These are phyloP conservation scores for Lagopus leucura DNA, from an alignment of 2,113 vertebrate species.

Conservation along the genomic window DNA sequence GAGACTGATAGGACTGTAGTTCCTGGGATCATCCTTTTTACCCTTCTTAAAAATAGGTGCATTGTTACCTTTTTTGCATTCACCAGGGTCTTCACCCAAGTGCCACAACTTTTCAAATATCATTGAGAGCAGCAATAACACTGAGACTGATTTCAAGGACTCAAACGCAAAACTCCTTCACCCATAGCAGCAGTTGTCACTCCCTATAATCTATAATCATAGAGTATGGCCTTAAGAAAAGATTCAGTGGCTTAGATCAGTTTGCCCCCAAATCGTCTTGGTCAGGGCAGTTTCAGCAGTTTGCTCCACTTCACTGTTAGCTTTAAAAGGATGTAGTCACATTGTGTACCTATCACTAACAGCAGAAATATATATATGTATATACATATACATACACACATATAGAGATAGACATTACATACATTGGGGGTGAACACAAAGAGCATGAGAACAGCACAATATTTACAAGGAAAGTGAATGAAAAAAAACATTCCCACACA, in stretches of 20 bases:
- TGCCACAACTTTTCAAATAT: no score
- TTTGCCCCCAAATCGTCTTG: not conserved
- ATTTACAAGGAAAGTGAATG: not conserved
- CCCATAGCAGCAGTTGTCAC: not conserved
- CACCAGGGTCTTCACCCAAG: no score
- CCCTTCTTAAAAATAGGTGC: no score
- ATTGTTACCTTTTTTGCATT: no score
- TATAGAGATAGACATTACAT: not conserved
- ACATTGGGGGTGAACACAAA: not conserved
- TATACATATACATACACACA: not conserved
- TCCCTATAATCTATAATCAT: not conserved
- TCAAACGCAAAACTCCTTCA: not conserved
- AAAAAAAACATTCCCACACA: not conserved
- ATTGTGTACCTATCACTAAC: not conserved
- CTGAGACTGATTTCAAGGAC: no score
- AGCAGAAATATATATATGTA: not conserved
- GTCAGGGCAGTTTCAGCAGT: not conserved
- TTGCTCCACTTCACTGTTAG: not conserved
- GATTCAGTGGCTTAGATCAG: no score
- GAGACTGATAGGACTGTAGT: no score
- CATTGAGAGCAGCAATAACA: no score
- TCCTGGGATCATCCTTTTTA: no score
- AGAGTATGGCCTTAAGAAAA: not conserved
- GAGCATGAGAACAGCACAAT: not conserved
- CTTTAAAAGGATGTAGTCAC: not conserved